Evolutionary conservation across 2,888 invertebrate genomes (phyloP), one percentile per base, ranked within the genome.

Genomic region (Diplazon laetatorius): DNA sequence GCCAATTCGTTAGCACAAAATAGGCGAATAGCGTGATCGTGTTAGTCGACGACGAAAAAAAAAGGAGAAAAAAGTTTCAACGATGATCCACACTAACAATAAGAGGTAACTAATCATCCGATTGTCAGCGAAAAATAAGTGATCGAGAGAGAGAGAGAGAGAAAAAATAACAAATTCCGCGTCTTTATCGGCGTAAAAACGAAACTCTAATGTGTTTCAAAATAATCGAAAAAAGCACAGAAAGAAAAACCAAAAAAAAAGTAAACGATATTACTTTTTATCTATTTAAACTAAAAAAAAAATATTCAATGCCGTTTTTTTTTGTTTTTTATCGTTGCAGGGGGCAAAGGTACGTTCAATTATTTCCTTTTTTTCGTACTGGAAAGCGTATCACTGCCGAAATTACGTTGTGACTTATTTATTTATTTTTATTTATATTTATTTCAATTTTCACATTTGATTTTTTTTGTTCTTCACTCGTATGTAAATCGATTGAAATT

Each of bases 311-410:
- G 82, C n/a, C 75, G 62, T 80, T 80, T 87, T 83, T 88, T 86
- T 87, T 85, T 91, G n/a, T 91, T 89, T 71, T 30, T 89, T 86
- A 88, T 89, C 89, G 89, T 90, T 91, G 82, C 91, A 93, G 93
- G 93, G 93, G 91, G 93, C 93, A 90, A 93, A 93, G 93, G 93
- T 93, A 93, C 91, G 93, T 93, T 92, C 82, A 87, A 88, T 85
- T 88, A 87, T 87, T 87, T 81, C 78, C 85, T 48, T 68, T 71
- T 69, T 77, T 75, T 72, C 46, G 66, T 75, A 71, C 48, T 68
- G 30, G 42, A 57, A 65, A 59, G 18, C 20, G 39, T 20, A 57
- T 39, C 82, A 82, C 82, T 74, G 74, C 59, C 74, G 52, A 57
- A 65, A 42, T 72, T 50, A 52, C 25, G 14, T 52, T 52, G 22